Conservation (phyloP, 2,888 invertebrate genomes). For the Rhagonycha fulva region DNA sequence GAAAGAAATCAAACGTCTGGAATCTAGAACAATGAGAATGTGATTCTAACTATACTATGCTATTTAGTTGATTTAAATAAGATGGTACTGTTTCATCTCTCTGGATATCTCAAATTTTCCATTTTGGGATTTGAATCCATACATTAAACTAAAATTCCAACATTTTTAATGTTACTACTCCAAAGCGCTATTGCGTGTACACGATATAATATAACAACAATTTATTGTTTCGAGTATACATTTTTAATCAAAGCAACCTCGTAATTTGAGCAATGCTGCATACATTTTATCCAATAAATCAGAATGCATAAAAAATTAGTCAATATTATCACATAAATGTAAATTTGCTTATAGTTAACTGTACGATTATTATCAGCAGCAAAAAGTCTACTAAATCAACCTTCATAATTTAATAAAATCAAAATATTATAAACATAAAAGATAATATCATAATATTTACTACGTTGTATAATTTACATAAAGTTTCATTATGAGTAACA, state of each 20-base stretch:
- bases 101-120: no score
- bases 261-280: background rate
- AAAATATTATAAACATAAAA: background rate
- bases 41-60: no score
- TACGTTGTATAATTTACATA: background rate
- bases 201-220: no score
- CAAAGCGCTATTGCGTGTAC: no score
- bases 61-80: no score
- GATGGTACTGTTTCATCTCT: no score
- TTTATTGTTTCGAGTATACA: background rate
- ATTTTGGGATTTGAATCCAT: no score
- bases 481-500: background rate
- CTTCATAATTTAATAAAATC: background rate
- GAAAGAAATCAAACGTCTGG: no score
- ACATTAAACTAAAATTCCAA: no score
- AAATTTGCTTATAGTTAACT: background rate
- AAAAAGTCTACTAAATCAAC: background rate
- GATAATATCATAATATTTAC: background rate
- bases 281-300: background rate
- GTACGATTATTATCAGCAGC: background rate
- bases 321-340: background rate
- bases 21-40: no score
- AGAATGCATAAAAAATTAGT: background rate
- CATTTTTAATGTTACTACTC: no score
- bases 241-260: background rate